These are phyloP conservation scores for Eremophila alpestris DNA, from an alignment of 2,797 vertebrate genomes.

Conservation along the genomic window DNA sequence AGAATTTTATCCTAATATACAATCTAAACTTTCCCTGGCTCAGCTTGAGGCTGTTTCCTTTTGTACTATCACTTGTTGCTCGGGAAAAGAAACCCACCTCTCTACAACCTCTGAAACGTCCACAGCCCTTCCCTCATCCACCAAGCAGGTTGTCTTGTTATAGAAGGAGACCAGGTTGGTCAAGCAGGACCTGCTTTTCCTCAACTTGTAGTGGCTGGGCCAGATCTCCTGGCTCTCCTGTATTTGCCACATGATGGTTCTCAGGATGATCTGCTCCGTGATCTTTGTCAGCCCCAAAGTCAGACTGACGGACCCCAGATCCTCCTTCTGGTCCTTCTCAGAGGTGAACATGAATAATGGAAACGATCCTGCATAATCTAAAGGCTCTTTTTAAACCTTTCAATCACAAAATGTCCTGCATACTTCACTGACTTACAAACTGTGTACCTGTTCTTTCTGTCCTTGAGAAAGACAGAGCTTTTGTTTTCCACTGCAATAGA, in stretches of 20 bases:
- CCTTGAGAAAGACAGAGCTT: not conserved
- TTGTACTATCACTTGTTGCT: not conserved
- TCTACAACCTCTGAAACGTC: not conserved
- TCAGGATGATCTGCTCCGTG: not conserved
- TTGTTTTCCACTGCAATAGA: not conserved
- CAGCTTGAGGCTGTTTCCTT: not conserved
- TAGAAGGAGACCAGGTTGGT: not conserved
- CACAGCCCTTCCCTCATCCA: not conserved
- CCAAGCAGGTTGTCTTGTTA: not conserved
- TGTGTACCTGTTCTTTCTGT: not conserved
- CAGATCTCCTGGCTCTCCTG: not conserved
- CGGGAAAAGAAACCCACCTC: accelerated
- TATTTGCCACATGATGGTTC: accelerated
- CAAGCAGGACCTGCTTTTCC: not conserved
- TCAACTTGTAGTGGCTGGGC: not conserved
- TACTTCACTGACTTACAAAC: not conserved
- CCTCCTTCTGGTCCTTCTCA: not conserved
- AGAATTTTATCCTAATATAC: not conserved
- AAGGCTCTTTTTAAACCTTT: not conserved
- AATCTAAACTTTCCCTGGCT: not conserved
- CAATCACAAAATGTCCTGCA: not conserved
- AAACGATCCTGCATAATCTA: not conserved
- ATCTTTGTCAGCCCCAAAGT: not conserved
- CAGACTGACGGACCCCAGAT: not conserved
- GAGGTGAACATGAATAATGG: not conserved